Base-by-base conservation (phyloP, 2,113 vertebrate genomes). In the Ophthalmolycus amberensis region DNA sequence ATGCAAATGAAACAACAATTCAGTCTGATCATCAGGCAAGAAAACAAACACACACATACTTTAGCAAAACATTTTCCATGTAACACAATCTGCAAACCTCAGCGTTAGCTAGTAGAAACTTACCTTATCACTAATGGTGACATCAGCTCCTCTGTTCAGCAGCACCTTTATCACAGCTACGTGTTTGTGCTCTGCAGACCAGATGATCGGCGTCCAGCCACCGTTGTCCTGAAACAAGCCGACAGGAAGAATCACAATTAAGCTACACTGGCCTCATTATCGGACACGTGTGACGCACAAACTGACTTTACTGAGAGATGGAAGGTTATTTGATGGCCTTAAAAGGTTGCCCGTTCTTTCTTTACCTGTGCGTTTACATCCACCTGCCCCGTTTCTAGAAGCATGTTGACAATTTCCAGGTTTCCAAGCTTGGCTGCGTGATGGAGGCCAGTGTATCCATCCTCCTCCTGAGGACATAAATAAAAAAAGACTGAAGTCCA, bases 141-240 rank as follows among this genome's bases (percentile, higher is more conserved):
- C 97, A 0, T 97, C 96, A 0, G 97, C 97, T 1, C 97, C 97
- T 67, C 97, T 90, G 15, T 96, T 96, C 77, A 98, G 92, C 82
- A 98, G 93, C 20, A 95, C 93, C 71, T 95, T 95, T 86, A 98
- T 98, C 59, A 98, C 95, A 0, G 96, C 92, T 0, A 97, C 95
- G n/a, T 98, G 97, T 81, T 96, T 96, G 90, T 98, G 97, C 75
- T 98, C 97, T 0, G 97, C 97, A 0, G 97, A 97, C 97, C 97
- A 98, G 88, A 98, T 98, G 84, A 98, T 96, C 4, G 97, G 97
- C 0, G 97, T 98, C 97, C 97, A 98, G 9, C 97, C 97, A 0
- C 97, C 97, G 0, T 92, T 97, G 89, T 98, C 97, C 97, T 98
- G 50, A 48, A 67, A 83, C 22, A 1, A 42, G 59, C 34, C 40